phyloP scores from a whole-genome alignment of 2,113 vertebrate species.

The Puntigrus tetrazona region DNA sequence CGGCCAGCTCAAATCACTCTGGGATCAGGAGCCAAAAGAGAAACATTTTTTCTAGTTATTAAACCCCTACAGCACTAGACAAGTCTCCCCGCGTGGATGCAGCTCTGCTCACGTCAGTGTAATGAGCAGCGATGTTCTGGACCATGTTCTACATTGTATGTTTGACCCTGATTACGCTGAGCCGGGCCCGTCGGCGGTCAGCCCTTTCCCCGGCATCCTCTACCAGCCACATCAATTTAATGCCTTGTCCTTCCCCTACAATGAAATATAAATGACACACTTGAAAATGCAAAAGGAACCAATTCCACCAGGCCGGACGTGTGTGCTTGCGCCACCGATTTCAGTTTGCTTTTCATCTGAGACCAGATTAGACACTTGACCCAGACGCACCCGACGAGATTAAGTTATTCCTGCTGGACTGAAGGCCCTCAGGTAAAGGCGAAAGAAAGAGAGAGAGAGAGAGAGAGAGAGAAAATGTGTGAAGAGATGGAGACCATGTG shows the following conservation, averaged over 20 bases:
- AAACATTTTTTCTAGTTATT: neutral
- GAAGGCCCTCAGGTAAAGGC: slow-evolving; percentile 12
- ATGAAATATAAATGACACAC: slow-evolving; percentile 70
- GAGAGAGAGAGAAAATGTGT: slow-evolving; percentile 12
- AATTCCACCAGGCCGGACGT: slow-evolving; percentile 27
- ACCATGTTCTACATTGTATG: slow-evolving; percentile 38
- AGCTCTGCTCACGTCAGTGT: slow-evolving; percentile 11
- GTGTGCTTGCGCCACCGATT: slow-evolving; percentile 49
- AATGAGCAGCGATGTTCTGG: slow-evolving; percentile 29
- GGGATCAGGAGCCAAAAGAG: neutral
- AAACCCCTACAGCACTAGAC: neutral
- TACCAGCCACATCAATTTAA: slow-evolving; percentile 62
- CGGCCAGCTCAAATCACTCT: neutral
- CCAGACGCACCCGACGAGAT: slow-evolving; percentile 31
- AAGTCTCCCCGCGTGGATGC: neutral
- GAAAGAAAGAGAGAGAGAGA: no score
- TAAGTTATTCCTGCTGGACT: slow-evolving; percentile 41
- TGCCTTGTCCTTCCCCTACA: slow-evolving; percentile 51
- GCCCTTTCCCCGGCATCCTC: slow-evolving; percentile 11
- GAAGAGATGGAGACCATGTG: slow-evolving; percentile 11
- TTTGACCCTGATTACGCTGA: slow-evolving; percentile 41
- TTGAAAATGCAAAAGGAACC: slow-evolving; percentile 49
- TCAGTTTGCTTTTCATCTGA: slow-evolving; percentile 76
- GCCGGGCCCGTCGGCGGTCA: neutral
- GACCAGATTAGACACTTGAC: slow-evolving; percentile 51